Evolutionary conservation across 2,888 invertebrate species (phyloP), one percentile per base, ranked within the genome.

Genomic region (Heteropelma amictum): DNA sequence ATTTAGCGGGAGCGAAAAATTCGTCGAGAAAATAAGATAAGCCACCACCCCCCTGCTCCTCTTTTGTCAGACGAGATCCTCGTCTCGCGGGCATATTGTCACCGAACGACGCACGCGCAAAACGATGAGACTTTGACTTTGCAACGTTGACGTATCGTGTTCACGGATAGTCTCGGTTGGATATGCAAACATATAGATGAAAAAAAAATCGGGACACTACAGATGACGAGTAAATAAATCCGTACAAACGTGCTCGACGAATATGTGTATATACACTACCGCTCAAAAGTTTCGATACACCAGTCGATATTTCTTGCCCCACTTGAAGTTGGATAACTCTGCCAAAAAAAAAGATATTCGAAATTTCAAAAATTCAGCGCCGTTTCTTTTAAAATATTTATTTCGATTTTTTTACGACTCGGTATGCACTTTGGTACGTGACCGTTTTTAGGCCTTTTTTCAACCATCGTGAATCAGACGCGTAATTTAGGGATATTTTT

Each of bases 81-180:
- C 19, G 42, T 30, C 23, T 23, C 23, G 12, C 42, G 58, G 17
- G 58, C 58, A 30, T 45, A 10, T 42, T 26, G 38, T 49, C 26
- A 10, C 49, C 14, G 47, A 47, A 47, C 33, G 14, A 49, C 35
- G 12, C 47, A 28, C 54, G 12, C 38, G 17, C n/a, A n/a, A n/a
- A n/a, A n/a, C 28, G 63, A 45, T 49, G 60, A 53, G 53, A 67
- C 54, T 35, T 40, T 19, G 35, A 28, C 49, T 42, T 58, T 23
- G 45, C 65, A 65, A 67, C 75, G 69, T 63, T 60, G 70, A 71
- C 73, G 67, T 60, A 76, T 73, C 73, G 49, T 67, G 30, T 33
- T 51, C 64, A 47, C 33, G 68, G 79, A 80, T 83, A 82, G 82
- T 82, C 81, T 67, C 77, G 68, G 64, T 51, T n/a, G 76, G 80